Conservation (phyloP, 2,888 invertebrate genomes). For the Drosophila merina region DNA sequence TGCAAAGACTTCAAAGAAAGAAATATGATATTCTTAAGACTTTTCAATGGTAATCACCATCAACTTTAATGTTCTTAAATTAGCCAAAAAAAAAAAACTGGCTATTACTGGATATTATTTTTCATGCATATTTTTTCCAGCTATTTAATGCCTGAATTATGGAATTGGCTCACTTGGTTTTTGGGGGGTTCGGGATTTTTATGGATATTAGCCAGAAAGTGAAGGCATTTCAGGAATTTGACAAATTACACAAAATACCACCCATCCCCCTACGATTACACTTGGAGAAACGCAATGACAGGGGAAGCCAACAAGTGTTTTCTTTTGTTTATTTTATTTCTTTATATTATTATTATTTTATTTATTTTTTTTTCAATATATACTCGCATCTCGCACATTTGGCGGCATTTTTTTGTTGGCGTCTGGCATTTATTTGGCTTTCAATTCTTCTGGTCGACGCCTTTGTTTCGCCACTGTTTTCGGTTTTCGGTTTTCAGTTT, state of each 20-base stretch:
- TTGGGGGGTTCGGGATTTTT: neutral
- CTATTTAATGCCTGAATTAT: constrained; percentile 3
- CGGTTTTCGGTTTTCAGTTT: constrained; percentile 1
- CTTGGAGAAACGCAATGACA: neutral
- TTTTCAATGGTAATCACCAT: neutral
- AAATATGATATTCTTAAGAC: neutral
- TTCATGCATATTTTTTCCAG: neutral
- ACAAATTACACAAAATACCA: neutral
- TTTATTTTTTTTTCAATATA: neutral
- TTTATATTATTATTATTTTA: constrained; percentile 7
- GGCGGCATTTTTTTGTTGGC: constrained; percentile 39
- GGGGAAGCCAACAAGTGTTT: constrained; percentile 32
- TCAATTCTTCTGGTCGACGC: constrained; percentile 34
- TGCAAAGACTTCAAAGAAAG: neutral
- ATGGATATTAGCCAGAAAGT: neutral
- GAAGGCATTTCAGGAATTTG: constrained; percentile 11
- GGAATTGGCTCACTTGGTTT: neutral
- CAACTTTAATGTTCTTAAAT: neutral
- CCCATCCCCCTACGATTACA: neutral
- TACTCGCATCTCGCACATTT: constrained; percentile 13
- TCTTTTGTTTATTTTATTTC: neutral
- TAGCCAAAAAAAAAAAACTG: neutral
- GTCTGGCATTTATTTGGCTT: constrained; percentile 54
- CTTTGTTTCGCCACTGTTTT: constrained; percentile 29
- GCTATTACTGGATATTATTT: neutral